phyloP scores from a whole-genome alignment of 2,797 vertebrate genomes.

The Buceros bicornis region DNA sequence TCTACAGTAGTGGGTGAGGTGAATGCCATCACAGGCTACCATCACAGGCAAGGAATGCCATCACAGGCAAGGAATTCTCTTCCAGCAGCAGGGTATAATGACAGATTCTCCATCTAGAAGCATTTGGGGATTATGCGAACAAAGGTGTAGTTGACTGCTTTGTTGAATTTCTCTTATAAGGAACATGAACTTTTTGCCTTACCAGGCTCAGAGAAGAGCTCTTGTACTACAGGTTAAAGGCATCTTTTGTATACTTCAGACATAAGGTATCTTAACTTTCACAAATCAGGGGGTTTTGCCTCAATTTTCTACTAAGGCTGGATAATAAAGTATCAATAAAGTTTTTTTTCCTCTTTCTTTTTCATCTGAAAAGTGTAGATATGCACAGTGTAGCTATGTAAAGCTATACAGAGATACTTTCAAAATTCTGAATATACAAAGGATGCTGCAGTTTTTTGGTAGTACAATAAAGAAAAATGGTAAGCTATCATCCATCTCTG shows the following conservation, averaged over 20 bases:
- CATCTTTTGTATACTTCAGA: background rate
- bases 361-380: background rate
- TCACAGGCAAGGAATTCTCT: background rate
- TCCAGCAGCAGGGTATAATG: background rate
- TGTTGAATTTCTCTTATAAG: background rate
- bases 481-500: background rate
- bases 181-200: background rate
- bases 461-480: background rate
- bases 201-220: background rate
- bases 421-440: background rate
- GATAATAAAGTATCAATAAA: slow-evolving; percentile 16
- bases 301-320: background rate
- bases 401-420: background rate
- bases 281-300: background rate
- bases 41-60: background rate
- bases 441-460: background rate
- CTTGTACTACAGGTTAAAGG: background rate
- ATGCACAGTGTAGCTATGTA: background rate
- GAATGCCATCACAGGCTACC: background rate
- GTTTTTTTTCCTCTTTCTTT: background rate
- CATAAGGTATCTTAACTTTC: background rate
- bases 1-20: background rate
- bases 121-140: background rate
- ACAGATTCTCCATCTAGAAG: background rate
- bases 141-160: background rate